Conservation (phyloP, 2,888 invertebrate species). For the Encarsia formosa region DNA sequence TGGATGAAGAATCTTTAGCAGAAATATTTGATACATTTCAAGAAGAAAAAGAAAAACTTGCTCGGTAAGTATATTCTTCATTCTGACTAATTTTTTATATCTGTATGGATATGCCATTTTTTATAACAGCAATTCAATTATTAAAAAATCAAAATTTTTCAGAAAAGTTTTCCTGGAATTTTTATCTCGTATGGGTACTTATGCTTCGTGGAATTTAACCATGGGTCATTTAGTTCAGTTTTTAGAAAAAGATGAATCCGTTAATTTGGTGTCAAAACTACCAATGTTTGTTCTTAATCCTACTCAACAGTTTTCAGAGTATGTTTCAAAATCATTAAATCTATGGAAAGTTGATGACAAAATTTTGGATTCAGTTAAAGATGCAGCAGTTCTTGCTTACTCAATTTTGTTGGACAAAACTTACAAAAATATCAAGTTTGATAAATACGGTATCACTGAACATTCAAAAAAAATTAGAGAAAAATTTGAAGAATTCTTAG, state of each 20-base stretch:
- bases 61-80: too few species aligned
- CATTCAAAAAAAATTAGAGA: neutral
- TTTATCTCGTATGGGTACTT: constrained; percentile 53
- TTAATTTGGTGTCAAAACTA: constrained; percentile 46
- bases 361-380: constrained; percentile 37
- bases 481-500: constrained; percentile 27
- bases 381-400: constrained; percentile 51
- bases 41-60: too few species aligned
- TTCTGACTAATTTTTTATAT: too few species aligned
- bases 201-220: constrained; percentile 47
- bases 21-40: too few species aligned
- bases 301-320: constrained; percentile 45
- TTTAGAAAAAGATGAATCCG: constrained; percentile 30
- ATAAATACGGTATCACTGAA: neutral
- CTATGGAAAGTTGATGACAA: too few species aligned
- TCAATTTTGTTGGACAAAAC: constrained; percentile 50
- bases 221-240: constrained; percentile 45
- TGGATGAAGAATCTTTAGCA: too few species aligned
- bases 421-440: too few species aligned
- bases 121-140: neutral
- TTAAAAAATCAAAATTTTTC: too few species aligned
- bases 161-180: constrained; percentile 50
- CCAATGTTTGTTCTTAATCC: constrained; percentile 50
- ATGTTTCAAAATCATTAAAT: constrained; percentile 44
- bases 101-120: too few species aligned